Conservation (phyloP, 1,140 invertebrate genomes). For the Lordiphosa stackelbergi region DNA sequence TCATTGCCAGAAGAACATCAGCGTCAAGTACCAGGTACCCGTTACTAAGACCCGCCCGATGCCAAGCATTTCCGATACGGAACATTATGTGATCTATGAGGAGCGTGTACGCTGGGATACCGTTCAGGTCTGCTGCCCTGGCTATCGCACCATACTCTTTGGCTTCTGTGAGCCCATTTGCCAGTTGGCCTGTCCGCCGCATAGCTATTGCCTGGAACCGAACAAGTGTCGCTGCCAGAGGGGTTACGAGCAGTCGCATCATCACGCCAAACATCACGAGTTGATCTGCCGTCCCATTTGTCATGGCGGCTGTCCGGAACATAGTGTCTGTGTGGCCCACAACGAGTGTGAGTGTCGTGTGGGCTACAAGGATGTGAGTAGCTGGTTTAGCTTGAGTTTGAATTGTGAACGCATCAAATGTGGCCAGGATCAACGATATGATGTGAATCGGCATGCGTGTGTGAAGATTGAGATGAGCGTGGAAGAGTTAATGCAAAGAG, state of each 20-base stretch:
- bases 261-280: constrained; percentile 48
- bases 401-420: constrained; percentile 64
- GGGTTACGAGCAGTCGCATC: constrained; percentile 76
- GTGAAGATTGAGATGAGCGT: constrained; percentile 72
- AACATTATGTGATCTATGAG: constrained; percentile 52
- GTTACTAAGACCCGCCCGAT: constrained; percentile 30
- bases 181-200: constrained; percentile 55
- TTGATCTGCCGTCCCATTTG: constrained; percentile 62
- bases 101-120: constrained; percentile 64
- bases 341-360: constrained; percentile 61
- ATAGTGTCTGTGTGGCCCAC: constrained; percentile 60
- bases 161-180: constrained; percentile 68
- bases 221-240: constrained; percentile 80
- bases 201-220: constrained; percentile 81
- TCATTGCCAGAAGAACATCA: constrained; percentile 68
- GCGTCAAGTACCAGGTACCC: constrained; percentile 67
- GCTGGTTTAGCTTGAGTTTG: constrained; percentile 55
- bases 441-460: constrained; percentile 38
- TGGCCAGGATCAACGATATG: constrained; percentile 59
- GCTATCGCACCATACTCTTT: constrained; percentile 66
- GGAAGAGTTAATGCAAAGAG: constrained; percentile 70
- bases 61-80: constrained; percentile 7
- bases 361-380: constrained; percentile 60
- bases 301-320: constrained; percentile 59
- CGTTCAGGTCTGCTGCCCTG: constrained; percentile 59